phyloP scores from a whole-genome alignment of 2,888 invertebrate species.

The Eilema depressum region DNA sequence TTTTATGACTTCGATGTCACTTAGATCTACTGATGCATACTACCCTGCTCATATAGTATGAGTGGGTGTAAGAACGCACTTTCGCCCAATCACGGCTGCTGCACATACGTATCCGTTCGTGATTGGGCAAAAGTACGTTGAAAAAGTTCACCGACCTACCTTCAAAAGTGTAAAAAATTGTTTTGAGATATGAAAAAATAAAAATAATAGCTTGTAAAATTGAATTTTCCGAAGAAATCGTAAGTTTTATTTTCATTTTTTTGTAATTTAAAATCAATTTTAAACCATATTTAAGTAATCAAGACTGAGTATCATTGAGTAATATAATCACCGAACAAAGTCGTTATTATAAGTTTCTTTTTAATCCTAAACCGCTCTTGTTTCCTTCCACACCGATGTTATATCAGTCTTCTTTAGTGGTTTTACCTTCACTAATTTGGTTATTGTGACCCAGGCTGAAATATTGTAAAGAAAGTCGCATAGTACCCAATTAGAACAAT shows the following conservation, averaged over 20 bases:
- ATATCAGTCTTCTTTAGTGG: neutral
- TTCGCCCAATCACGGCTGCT: no score
- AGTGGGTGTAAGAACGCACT: no score
- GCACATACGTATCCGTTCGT: no score
- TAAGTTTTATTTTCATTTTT: neutral
- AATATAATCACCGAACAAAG: neutral
- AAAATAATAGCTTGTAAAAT: no score
- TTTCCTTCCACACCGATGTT: neutral
- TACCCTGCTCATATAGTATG: no score
- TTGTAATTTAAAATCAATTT: neutral
- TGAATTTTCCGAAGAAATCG: neutral
- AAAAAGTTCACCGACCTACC: neutral
- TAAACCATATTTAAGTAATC: conserved; percentile 3
- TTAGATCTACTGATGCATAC: neutral
- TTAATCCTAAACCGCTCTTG: neutral
- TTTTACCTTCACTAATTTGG: neutral
- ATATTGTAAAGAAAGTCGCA: neutral
- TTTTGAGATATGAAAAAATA: neutral
- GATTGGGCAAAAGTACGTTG: no score
- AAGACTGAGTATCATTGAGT: neutral
- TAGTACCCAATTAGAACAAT: neutral
- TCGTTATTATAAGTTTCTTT: neutral
- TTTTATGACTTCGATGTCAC: neutral
- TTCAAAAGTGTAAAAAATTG: neutral
- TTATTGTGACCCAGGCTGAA: neutral